Evolutionary conservation across 2,113 vertebrate species (phyloP).

Genomic region (Ursus arctos): DNA sequence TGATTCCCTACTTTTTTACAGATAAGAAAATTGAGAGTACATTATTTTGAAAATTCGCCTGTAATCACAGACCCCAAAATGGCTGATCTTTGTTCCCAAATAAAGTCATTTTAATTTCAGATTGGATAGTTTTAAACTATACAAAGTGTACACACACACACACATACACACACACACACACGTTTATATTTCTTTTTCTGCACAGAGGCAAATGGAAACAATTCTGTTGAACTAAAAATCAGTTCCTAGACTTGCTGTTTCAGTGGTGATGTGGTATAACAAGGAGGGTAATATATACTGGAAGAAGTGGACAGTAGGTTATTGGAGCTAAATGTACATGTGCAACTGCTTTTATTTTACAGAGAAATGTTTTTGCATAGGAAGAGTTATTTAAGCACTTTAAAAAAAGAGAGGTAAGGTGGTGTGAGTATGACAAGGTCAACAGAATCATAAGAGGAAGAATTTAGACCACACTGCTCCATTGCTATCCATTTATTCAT

Average conservation of each 20-base stretch:
- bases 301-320: background rate
- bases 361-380: background rate
- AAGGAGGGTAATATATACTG: background rate
- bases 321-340: background rate
- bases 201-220: background rate
- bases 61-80: background rate
- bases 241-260: background rate
- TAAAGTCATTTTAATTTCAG: background rate
- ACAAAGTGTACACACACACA: background rate
- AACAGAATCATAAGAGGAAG: background rate
- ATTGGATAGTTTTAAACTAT: background rate
- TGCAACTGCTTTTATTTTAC: background rate
- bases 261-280: background rate
- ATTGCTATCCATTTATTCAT: background rate
- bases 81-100: background rate
- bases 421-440: background rate
- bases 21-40: background rate
- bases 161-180: too few relatives aligned
- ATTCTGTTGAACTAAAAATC: background rate
- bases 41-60: background rate
- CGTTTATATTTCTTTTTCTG: background rate
- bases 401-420: background rate
- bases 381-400: background rate
- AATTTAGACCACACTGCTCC: background rate
- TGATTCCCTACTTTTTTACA: background rate